phyloP scores from a whole-genome alignment of 2,797 vertebrate genomes.

The Danionella dracula region DNA sequence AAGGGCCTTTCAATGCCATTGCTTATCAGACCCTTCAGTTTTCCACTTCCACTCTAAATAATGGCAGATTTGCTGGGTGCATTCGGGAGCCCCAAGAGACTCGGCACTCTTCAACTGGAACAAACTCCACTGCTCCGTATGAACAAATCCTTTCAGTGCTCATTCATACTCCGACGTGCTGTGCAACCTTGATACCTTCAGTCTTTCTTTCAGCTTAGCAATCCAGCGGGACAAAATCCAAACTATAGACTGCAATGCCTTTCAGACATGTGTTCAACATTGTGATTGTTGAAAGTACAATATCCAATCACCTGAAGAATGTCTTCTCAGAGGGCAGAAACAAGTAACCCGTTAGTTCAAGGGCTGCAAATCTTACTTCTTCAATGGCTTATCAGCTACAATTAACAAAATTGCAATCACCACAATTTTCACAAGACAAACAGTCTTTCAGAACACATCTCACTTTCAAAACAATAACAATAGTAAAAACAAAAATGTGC shows the following conservation, averaged over 20 bases:
- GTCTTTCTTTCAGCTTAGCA: conserved; percentile 6
- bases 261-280: conserved; percentile 25
- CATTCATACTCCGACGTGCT: conserved; percentile 15
- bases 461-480: background rate
- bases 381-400: background rate
- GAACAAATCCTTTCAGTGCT: conserved; percentile 34
- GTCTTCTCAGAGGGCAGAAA: background rate
- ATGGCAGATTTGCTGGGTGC: background rate
- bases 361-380: background rate
- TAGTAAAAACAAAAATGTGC: no score
- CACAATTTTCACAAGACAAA: background rate
- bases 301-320: background rate
- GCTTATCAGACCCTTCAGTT: conserved; percentile 1
- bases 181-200: conserved; percentile 23
- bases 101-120: background rate
- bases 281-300: background rate
- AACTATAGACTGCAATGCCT: conserved; percentile 6
- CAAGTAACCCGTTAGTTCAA: background rate
- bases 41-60: conserved; percentile 7
- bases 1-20: conserved; percentile 7
- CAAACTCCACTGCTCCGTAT: background rate
- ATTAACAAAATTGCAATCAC: background rate
- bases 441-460: background rate
- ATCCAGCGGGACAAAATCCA: conserved; percentile 20
- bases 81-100: background rate